These are phyloP conservation scores for Catostomus latipinnis DNA, from an alignment of 2,797 vertebrate genomes.

Conservation along the genomic window DNA sequence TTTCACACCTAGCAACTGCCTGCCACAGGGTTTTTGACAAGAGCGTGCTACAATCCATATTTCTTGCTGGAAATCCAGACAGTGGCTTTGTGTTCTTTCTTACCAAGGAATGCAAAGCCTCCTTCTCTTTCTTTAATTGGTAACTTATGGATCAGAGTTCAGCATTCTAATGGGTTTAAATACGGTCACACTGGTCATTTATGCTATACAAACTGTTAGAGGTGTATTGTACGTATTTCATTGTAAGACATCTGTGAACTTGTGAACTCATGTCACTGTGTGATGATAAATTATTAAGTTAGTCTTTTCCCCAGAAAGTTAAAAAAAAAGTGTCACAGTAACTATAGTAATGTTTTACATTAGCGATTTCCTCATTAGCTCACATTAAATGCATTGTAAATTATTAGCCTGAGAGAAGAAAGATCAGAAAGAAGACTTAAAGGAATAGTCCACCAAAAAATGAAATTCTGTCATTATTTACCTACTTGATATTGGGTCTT, in stretches of 20 bases:
- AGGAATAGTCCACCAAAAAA: too few species aligned
- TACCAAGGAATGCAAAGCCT: constrained; percentile 4
- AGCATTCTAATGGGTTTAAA: constrained; percentile 16
- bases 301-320: neutral
- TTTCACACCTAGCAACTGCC: constrained; percentile 21
- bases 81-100: constrained; percentile 25
- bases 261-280: neutral
- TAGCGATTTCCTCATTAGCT: neutral
- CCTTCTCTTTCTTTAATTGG: constrained; percentile 38
- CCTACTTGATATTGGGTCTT: too few species aligned
- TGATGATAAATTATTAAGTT: neutral
- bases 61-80: constrained; percentile 24
- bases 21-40: constrained; percentile 28
- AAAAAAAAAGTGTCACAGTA: neutral
- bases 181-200: neutral
- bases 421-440: neutral
- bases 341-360: constrained; percentile 1
- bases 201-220: constrained; percentile 19
- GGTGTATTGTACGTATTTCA: neutral
- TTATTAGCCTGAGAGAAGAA: constrained; percentile 4
- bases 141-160: constrained; percentile 37
- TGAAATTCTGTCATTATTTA: too few species aligned
- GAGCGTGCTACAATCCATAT: constrained; percentile 26
- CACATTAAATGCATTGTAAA: constrained; percentile 12
- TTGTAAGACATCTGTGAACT: constrained; percentile 4